phyloP scores from a whole-genome alignment of 2,797 vertebrate genomes.

The Sandelia bainsii region DNA sequence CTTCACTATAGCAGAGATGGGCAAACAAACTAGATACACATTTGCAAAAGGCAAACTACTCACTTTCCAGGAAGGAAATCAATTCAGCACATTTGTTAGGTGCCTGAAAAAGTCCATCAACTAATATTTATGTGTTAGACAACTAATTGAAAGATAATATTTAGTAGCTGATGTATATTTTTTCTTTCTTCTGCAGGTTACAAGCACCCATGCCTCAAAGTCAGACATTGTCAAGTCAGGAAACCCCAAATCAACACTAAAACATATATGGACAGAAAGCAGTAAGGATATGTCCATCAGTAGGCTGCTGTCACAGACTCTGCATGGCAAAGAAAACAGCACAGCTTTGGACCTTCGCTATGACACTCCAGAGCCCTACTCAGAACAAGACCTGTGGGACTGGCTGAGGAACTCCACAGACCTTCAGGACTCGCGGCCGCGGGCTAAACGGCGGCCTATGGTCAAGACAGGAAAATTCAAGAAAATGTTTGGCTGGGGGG shows the following conservation, averaged over 20 bases:
- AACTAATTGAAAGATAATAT: neutral
- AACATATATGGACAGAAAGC: slow-evolving; percentile 98
- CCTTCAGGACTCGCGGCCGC: slow-evolving; percentile 92
- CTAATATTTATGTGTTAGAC: too few relatives aligned
- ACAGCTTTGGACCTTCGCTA: slow-evolving; percentile 97
- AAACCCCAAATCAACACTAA: slow-evolving; percentile 94
- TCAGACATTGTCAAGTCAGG: slow-evolving; percentile 93
- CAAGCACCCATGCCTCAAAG: slow-evolving; percentile 91
- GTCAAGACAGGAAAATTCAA: slow-evolving; percentile 99
- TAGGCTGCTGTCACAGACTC: slow-evolving; percentile 97
- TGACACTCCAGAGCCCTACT: slow-evolving; percentile 96
- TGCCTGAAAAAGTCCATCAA: too few relatives aligned
- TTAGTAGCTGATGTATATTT: slow-evolving; percentile 31
- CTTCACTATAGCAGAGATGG: too few relatives aligned
- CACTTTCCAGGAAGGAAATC: too few relatives aligned
- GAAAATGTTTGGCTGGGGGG: slow-evolving; percentile 99
- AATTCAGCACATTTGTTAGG: neutral
- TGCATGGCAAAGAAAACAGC: slow-evolving; percentile 94
- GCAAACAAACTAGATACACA: too few relatives aligned
- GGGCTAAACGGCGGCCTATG: slow-evolving; percentile 95
- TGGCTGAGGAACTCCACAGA: slow-evolving; percentile 99
- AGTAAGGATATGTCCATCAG: slow-evolving; percentile 98
- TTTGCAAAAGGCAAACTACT: too few relatives aligned
- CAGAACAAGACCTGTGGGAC: slow-evolving; percentile 99
- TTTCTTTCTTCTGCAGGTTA: slow-evolving; percentile 83